Evolutionary conservation across 2,113 vertebrate genomes (phyloP), one percentile per base, ranked within the genome.

Genomic region (Mastomys coucha): DNA sequence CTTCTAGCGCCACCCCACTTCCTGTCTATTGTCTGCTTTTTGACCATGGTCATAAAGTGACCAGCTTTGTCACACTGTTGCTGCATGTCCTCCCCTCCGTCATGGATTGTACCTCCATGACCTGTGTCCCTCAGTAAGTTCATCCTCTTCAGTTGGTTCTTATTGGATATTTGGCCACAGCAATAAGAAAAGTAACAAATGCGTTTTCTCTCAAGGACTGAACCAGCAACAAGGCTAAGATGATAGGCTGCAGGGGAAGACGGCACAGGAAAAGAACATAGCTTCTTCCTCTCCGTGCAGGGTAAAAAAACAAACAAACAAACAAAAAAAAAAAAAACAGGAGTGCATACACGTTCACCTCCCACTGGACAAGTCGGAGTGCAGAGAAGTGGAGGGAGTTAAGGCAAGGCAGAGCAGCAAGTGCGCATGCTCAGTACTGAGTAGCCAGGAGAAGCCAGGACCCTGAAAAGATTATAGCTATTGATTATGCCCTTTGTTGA

Each of bases 301-400:
- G 14, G 26, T 53, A 80, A 51, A 20, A 70, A n/a, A n/a, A n/a
- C n/a, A n/a, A n/a, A n/a, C n/a, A n/a, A n/a, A n/a, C n/a, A n/a
- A n/a, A n/a, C n/a, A n/a, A n/a, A n/a, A n/a, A n/a, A n/a, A n/a
- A n/a, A n/a, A 70, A 65, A 24, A 75, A 2, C 33, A n/a, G 42
- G 51, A 92, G 19, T 11, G 9, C 11, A 26, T 42, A 78, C 4
- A 31, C 14, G 31, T 24, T 84, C 16, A 94, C 2, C 11, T 91
- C 58, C 17, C 36, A 31, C 13, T 39, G 56, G 39, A 85, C 60
- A 39, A 49, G 16, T 65, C 45, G 53, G 24, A 58, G 13, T 17
- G 20, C 19, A 72, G 36, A 13, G 14, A 19, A 45, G 42, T 45
- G 22, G 36, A 51, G 28, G 0, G 42, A 6, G 3, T 0, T 0